Conservation (phyloP, 2,888 invertebrate species). For the Entomobrya proxima region DNA sequence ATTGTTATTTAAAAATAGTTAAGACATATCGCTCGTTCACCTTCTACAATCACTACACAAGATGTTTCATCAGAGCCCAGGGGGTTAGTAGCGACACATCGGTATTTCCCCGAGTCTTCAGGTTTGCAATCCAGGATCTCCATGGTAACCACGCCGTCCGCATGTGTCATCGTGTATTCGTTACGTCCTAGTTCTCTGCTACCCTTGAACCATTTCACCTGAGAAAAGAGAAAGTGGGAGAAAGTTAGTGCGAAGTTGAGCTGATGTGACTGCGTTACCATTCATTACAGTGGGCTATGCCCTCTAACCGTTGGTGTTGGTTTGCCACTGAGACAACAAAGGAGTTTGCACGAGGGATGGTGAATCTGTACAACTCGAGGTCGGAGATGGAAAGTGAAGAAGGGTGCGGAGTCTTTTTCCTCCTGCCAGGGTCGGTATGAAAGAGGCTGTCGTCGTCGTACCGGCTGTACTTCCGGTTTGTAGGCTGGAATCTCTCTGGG, state of each 20-base stretch:
- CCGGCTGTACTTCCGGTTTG: slow-evolving; percentile 83
- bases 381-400: slow-evolving; percentile 98
- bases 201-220: slow-evolving; percentile 87
- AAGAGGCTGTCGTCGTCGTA: slow-evolving; percentile 87
- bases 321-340: slow-evolving; percentile 96
- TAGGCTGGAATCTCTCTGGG: slow-evolving; percentile 85
- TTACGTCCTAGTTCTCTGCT: slow-evolving; percentile 92
- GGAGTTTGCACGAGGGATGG: slow-evolving; percentile 94
- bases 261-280: background rate
- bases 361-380: slow-evolving; percentile 98
- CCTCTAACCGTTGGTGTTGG: slow-evolving; percentile 90
- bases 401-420: slow-evolving; percentile 93
- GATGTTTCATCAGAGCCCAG: slow-evolving; percentile 97
- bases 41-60: slow-evolving; percentile 97
- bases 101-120: slow-evolving; percentile 97
- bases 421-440: slow-evolving; percentile 95
- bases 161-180: slow-evolving; percentile 92
- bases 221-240: slow-evolving; percentile 62
- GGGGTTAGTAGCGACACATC: slow-evolving; percentile 93
- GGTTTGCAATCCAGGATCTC: slow-evolving; percentile 97
- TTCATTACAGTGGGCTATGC: background rate
- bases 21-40: slow-evolving; percentile 78
- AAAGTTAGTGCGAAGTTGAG: background rate
- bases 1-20: slow-evolving; percentile 34
- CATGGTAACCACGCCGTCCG: slow-evolving; percentile 97